Conservation (phyloP, 2,113 vertebrate genomes). For the Stegostoma tigrinum region DNA sequence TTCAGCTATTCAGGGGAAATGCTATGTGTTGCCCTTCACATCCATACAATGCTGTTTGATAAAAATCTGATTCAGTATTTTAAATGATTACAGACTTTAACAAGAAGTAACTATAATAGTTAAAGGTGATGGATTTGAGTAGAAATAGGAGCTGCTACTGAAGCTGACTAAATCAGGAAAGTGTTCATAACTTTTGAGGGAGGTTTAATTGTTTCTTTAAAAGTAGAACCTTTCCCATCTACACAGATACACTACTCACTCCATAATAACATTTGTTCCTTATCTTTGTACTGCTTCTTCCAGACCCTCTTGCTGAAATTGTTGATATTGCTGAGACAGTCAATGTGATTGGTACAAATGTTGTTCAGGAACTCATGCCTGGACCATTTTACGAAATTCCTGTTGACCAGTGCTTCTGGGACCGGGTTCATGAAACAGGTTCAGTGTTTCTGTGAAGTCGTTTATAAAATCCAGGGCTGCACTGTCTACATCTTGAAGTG, state of each 20-base stretch:
- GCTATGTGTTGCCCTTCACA: background rate
- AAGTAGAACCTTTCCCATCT: background rate
- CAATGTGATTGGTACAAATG: background rate
- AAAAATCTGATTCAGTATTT: background rate
- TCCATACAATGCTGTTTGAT: background rate
- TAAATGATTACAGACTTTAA: background rate
- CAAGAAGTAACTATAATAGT: background rate
- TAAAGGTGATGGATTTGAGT: background rate
- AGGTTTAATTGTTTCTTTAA: background rate
- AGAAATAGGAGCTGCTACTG: background rate
- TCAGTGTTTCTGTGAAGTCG: background rate
- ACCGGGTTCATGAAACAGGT: background rate
- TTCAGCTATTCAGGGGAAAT: background rate
- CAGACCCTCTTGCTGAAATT: background rate
- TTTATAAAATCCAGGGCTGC: background rate
- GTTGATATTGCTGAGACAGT: background rate
- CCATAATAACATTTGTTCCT: background rate
- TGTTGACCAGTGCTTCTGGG: background rate
- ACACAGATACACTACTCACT: background rate
- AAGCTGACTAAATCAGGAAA: background rate
- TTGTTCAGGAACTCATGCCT: background rate
- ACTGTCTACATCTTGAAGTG: background rate
- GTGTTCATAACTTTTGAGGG: background rate
- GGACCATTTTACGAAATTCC: background rate
- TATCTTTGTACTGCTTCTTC: background rate